Conservation (phyloP, 1,140 invertebrate genomes). For the Calosoma granatense region DNA sequence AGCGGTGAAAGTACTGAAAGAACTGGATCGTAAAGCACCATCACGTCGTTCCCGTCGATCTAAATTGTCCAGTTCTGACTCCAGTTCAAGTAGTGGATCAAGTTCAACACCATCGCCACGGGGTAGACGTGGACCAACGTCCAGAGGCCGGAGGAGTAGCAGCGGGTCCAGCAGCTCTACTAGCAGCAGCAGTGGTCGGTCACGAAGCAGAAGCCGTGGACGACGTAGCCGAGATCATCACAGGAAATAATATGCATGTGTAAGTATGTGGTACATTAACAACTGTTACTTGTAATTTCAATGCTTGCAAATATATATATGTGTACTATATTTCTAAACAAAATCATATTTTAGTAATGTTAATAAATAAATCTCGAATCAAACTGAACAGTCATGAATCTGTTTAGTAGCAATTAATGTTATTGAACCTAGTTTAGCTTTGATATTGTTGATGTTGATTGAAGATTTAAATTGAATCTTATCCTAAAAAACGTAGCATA, state of each 20-base stretch:
- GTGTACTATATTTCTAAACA: too few relatives aligned
- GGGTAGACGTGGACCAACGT: background rate
- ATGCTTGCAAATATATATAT: too few relatives aligned
- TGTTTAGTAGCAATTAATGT: too few relatives aligned
- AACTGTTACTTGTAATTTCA: constrained; percentile 15
- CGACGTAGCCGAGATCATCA: constrained; percentile 11
- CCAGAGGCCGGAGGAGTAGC: constrained; percentile 5
- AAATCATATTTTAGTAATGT: too few relatives aligned
- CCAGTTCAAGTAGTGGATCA: constrained; percentile 17
- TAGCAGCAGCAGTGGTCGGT: constrained; percentile 13
- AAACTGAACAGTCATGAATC: too few relatives aligned
- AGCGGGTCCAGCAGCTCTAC: constrained; percentile 13
- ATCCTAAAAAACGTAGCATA: background rate
- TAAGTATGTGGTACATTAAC: constrained; percentile 13
- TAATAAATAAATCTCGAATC: too few relatives aligned
- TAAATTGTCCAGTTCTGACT: constrained; percentile 17
- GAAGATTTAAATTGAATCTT: background rate
- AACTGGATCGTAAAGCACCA: constrained; percentile 21
- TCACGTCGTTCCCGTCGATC: constrained; percentile 10
- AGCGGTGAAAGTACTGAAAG: constrained; percentile 29
- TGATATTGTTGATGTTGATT: background rate
- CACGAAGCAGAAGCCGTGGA: background rate
- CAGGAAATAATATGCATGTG: constrained; percentile 13
- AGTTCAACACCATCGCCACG: background rate
- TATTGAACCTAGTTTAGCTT: too few relatives aligned